These are phyloP conservation scores for Dasypolia templi DNA, from an alignment of 2,888 invertebrate species.

Conservation along the genomic window DNA sequence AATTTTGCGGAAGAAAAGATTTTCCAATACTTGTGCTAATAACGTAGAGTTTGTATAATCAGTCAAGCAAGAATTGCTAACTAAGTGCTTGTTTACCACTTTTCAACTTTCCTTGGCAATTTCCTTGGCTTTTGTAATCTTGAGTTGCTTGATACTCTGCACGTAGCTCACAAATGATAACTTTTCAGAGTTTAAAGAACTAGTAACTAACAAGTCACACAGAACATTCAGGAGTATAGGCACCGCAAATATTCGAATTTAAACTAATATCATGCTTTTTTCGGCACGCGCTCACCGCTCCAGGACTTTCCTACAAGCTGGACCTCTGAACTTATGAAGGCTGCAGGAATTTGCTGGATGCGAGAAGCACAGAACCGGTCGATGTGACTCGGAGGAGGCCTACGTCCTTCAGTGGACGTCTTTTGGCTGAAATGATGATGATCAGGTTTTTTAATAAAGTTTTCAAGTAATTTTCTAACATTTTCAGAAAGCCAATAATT, in stretches of 20 bases:
- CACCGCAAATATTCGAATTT: not conserved
- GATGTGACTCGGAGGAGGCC: no score
- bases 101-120: slow-evolving; percentile 11
- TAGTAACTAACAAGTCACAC: not conserved
- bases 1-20: slow-evolving; percentile 12
- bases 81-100: slow-evolving; percentile 27
- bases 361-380: not conserved
- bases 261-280: not conserved
- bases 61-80: slow-evolving; percentile 25
- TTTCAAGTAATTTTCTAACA: not conserved
- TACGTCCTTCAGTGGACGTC: not conserved
- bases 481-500: no score
- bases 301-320: not conserved
- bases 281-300: not conserved
- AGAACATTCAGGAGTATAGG: not conserved
- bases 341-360: not conserved
- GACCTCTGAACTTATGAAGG: no score
- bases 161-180: slow-evolving; percentile 1
- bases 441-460: not conserved
- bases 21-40: slow-evolving; percentile 25
- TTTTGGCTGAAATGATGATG: no score
- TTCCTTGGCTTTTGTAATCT: slow-evolving; percentile 20
- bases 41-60: slow-evolving; percentile 27
- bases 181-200: not conserved
- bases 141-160: slow-evolving; percentile 2